Percentiles rank a stretch among this genome's conserved stretches.
Conservation (phyloP, 2,113 vertebrate genomes). For the Python bivittatus region DNA sequence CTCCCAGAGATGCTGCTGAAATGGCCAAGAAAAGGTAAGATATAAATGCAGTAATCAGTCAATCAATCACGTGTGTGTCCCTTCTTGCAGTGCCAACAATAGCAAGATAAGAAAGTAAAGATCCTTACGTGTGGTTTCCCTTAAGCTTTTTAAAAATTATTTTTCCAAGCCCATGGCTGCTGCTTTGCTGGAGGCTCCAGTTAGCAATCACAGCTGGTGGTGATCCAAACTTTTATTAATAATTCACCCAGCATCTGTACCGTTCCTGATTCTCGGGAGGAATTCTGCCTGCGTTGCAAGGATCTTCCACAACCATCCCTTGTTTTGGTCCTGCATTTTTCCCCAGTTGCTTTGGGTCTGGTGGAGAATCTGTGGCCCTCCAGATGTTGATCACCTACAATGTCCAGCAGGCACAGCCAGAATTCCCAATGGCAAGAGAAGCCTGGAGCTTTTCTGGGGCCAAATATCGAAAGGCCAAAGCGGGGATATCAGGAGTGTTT, state of each 20-base stretch:
- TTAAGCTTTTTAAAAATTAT: background rate
- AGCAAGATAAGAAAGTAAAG: no score
- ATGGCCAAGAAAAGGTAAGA: no score
- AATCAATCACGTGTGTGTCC: no score
- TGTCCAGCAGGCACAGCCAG: no score
- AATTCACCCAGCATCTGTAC: background rate
- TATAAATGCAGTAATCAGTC: no score
- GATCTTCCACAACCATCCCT: background rate
- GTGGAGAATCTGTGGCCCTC: background rate
- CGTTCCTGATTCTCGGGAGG: background rate
- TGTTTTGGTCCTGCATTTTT: background rate
- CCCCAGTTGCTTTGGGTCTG: background rate
- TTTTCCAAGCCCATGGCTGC: background rate
- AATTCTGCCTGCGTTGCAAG: background rate
- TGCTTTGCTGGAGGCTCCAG: background rate
- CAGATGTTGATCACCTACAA: background rate
- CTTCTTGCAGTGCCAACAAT: no score
- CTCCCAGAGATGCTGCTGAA: no score
- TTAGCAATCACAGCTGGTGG: background rate
- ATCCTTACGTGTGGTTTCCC: background rate
- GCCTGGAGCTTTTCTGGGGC: no score
- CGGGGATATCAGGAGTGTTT: no score
- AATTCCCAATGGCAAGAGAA: no score
- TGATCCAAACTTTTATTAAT: background rate
- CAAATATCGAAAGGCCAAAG: no score